These are phyloP conservation scores for Agapostemon virescens DNA, from an alignment of 2,888 invertebrate species.

Conservation along the genomic window DNA sequence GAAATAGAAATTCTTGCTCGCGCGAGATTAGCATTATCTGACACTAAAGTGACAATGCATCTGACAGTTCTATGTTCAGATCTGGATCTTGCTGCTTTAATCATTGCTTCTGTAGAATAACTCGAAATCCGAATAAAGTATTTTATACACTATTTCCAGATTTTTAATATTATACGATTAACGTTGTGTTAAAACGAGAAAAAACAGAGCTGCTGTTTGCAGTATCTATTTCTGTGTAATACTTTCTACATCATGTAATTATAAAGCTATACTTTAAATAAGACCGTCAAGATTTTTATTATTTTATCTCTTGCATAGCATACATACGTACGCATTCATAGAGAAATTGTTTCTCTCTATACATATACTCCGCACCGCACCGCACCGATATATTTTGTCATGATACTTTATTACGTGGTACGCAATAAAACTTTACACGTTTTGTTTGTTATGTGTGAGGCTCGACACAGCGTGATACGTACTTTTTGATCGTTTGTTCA, in stretches of 20 bases:
- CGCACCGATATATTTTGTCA: neutral
- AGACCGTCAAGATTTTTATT: neutral
- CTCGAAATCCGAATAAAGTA: neutral
- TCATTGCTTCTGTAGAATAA: constrained; percentile 92
- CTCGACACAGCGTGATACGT: no score
- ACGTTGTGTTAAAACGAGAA: constrained; percentile 12
- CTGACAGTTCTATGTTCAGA: constrained; percentile 93
- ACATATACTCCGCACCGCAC: neutral
- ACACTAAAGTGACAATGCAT: constrained; percentile 95
- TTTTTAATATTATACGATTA: constrained; percentile 43
- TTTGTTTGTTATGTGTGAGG: no score
- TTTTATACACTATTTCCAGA: constrained; percentile 27
- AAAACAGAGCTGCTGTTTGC: constrained; percentile 4
- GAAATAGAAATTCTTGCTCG: constrained; percentile 94
- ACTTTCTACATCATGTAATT: constrained; percentile 53
- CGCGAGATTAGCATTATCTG: constrained; percentile 90
- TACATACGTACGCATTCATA: neutral
- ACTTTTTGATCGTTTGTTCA: no score
- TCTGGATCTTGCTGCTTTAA: constrained; percentile 91
- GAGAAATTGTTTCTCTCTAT: neutral
- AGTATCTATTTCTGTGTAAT: constrained; percentile 45
- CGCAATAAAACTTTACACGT: neutral
- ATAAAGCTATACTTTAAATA: constrained; percentile 46
- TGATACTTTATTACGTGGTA: neutral
- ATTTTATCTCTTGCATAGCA: constrained; percentile 17